phyloP scores from a whole-genome alignment of 92 coral and sea anemone species.

The Palythoa grandiflora region DNA sequence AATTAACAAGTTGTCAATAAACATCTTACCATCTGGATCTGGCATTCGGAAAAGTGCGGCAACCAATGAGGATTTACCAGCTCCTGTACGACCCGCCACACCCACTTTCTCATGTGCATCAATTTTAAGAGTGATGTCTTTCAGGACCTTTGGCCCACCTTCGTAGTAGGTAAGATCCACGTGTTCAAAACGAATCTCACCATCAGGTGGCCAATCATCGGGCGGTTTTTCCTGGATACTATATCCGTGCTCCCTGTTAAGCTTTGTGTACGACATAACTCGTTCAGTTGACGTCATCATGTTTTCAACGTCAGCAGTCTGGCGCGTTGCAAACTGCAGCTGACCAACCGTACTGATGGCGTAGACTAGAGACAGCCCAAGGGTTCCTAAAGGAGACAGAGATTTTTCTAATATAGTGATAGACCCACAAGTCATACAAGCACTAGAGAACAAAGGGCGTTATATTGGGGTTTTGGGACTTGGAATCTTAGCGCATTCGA shows the following conservation, averaged over 20 bases:
- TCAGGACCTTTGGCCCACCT: slow-evolving; percentile 83
- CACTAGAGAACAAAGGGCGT: background rate
- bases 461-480: background rate
- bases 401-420: background rate
- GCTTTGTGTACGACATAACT: slow-evolving; percentile 91
- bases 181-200: slow-evolving; percentile 86
- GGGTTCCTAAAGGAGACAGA: slow-evolving; percentile 68
- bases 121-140: slow-evolving; percentile 65
- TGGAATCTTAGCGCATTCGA: background rate
- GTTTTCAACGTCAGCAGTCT: slow-evolving; percentile 93
- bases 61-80: slow-evolving; percentile 95
- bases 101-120: slow-evolving; percentile 86
- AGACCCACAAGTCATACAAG: background rate
- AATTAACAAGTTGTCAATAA: slow-evolving; percentile 79
- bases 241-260: slow-evolving; percentile 80
- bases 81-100: slow-evolving; percentile 98
- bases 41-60: slow-evolving; percentile 95
- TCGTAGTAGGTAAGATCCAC: slow-evolving; percentile 87
- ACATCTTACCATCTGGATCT: slow-evolving; percentile 85
- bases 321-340: slow-evolving; percentile 96
- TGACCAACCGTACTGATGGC: slow-evolving; percentile 97
- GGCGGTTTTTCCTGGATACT: slow-evolving; percentile 78
- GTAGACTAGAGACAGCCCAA: slow-evolving; percentile 89
- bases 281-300: slow-evolving; percentile 95
- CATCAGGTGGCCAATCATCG: slow-evolving; percentile 87